phyloP scores from a whole-genome alignment of 2,113 vertebrate species.

The Burhinus oedicnemus region DNA sequence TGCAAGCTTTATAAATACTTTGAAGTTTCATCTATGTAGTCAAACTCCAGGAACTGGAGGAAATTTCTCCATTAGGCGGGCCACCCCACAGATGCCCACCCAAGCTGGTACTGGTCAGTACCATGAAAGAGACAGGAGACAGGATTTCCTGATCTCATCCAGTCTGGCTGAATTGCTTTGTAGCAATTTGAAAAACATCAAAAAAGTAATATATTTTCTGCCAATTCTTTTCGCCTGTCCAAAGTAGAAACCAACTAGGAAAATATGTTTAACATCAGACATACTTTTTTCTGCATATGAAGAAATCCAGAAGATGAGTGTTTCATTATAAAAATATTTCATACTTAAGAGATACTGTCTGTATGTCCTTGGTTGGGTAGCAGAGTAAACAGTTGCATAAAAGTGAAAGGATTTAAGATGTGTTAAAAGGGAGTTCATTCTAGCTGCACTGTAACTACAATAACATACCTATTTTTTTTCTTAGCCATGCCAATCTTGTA shows the following conservation, averaged over 20 bases:
- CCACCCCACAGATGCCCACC: not conserved
- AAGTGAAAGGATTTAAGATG: conserved; percentile 59
- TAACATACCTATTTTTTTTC: not conserved
- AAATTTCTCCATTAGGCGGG: not conserved
- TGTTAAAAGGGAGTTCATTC: conserved; percentile 54
- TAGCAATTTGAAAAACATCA: not conserved
- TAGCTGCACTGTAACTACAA: conserved; percentile 32
- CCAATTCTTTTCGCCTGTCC: not conserved
- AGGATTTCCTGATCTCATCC: not conserved
- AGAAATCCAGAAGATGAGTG: conserved; percentile 58
- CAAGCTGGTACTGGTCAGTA: not conserved
- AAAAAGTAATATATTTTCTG: conserved; percentile 36
- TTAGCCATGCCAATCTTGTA: not conserved
- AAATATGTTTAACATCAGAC: conserved; percentile 34
- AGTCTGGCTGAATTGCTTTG: not conserved
- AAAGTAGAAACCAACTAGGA: conserved; percentile 42
- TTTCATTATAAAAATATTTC: conserved; percentile 62
- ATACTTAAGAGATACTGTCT: conserved; percentile 42
- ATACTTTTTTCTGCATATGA: conserved; percentile 13
- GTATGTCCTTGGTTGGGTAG: conserved; percentile 5
- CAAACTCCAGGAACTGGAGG: not conserved
- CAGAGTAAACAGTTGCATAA: conserved; percentile 39
- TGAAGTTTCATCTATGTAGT: not conserved
- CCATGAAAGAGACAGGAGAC: not conserved
- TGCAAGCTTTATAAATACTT: not conserved